A percentile compares a stretch with the other conserved stretches of the same genome.
These are phyloP conservation scores for Grammatotria lemairii DNA, from an alignment of 2,113 vertebrate species.

Conservation along the genomic window DNA sequence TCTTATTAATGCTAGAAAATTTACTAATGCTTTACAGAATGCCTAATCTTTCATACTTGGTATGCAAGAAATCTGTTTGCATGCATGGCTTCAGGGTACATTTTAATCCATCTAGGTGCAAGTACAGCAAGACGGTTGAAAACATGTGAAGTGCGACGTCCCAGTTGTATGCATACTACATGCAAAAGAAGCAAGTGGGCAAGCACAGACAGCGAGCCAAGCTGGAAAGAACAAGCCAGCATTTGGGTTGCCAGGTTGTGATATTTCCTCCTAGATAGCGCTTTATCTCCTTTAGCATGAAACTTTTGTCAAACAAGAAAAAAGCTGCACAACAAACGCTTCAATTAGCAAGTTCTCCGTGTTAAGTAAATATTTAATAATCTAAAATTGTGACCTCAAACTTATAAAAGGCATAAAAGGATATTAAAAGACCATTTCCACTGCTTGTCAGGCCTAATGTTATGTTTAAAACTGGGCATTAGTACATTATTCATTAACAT, in stretches of 20 bases:
- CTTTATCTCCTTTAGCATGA: not conserved
- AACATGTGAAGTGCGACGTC: not conserved
- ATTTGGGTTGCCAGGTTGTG: not conserved
- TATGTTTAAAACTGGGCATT: not conserved
- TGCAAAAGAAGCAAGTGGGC: not conserved
- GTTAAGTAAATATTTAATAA: not conserved
- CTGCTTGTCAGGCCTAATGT: not conserved
- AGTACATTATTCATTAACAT: not conserved
- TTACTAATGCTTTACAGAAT: not conserved
- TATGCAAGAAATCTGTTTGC: not conserved
- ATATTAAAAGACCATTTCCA: not conserved
- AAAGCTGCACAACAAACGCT: not conserved
- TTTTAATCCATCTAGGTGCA: not conserved
- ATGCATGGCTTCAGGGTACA: not conserved
- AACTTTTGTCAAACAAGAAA: not conserved
- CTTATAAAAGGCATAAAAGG: not conserved
- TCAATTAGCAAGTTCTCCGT: not conserved
- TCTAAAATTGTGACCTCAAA: not conserved
- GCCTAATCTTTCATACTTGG: not conserved
- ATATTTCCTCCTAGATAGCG: not conserved
- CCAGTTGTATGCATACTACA: not conserved
- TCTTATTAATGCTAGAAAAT: not conserved
- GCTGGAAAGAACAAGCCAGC: not conserved
- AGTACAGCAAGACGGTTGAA: not conserved
- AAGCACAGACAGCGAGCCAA: not conserved